These are phyloP conservation scores for Heteropelma amictum DNA, from an alignment of 2,888 invertebrate genomes.

Conservation along the genomic window DNA sequence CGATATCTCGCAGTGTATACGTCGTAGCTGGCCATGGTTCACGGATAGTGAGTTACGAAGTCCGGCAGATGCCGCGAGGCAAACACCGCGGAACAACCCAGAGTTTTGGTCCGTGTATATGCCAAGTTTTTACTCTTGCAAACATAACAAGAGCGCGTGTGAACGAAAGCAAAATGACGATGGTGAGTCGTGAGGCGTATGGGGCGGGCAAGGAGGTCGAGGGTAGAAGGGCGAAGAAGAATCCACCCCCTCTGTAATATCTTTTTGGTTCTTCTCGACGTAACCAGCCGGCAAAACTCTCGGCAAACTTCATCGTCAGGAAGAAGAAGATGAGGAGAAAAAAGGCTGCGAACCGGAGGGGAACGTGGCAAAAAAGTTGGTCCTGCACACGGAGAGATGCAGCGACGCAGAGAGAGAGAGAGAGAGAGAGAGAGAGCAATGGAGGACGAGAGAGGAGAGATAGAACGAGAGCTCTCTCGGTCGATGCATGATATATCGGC, in stretches of 20 bases:
- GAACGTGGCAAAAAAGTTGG: background rate
- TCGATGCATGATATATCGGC: conserved; percentile 78
- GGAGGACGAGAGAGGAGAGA: conserved; percentile 40
- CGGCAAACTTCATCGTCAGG: conserved; percentile 7
- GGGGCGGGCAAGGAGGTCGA: background rate
- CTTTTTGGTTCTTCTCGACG: conserved; percentile 34
- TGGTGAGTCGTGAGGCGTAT: background rate
- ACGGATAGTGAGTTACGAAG: conserved; percentile 60
- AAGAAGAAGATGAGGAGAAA: conserved; percentile 4
- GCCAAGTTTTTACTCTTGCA: conserved; percentile 26
- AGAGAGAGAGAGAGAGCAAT: background rate
- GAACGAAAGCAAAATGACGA: conserved; percentile 47
- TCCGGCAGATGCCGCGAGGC: conserved; percentile 31
- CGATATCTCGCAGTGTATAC: conserved; percentile 49
- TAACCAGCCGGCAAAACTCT: conserved; percentile 34
- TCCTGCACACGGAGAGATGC: too few species aligned
- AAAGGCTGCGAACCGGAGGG: background rate
- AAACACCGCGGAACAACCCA: conserved; percentile 21
- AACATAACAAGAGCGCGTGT: conserved; percentile 43
- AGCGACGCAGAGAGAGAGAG: background rate
- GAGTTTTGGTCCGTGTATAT: conserved; percentile 27
- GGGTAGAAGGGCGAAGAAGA: conserved; percentile 15
- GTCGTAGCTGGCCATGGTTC: conserved; percentile 29
- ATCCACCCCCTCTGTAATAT: conserved; percentile 49
- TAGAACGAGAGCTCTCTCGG: conserved; percentile 57